Evolutionary conservation across 2,113 vertebrate genomes (phyloP), one percentile per base, ranked within the genome.

Genomic region (Dicentrarchus labrax): DNA sequence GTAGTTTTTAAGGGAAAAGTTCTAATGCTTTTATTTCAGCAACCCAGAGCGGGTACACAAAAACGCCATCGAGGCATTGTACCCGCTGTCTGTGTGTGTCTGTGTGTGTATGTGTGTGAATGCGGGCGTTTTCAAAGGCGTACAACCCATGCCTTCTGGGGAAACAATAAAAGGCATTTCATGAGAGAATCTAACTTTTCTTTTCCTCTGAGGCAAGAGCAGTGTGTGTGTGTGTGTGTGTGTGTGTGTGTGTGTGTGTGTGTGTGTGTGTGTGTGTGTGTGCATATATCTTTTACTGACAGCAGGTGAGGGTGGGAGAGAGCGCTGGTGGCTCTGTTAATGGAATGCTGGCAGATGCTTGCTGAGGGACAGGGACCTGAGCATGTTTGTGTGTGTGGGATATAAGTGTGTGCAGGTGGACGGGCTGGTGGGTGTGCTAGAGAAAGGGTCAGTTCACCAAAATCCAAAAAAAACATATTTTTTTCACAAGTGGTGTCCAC

Each of bases 101-200:
- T 70, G 11, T 61, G 53, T 78, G 64, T 65, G 77, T 43, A 48
- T 68, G 43, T 57, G 19, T 64, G 76, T 4, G 59, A 45, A 1
- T 60, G 57, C 57, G 7, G 24, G 73, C 60, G 59, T 64, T 91
- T 87, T 91, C 83, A 84, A 83, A 91, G 78, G 82, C 80, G 68
- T 89, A 86, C 86, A 88, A 89, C 72, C 80, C 78, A 88, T 93
- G 91, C 84, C 94, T 94, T 92, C 92, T 92, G 90, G 93, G 93
- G 87, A 91, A 93, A 93, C 76, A 83, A 91, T 92, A 90, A 94
- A 92, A 94, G 93, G 81, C 70, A 83, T 88, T 93, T 93, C 89
- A 91, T 89, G 88, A 90, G 91, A 88, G 92, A 91, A 84, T 89
- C 79, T 84, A 89, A 91, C 88, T 92, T 92, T 90, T 89, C 68